phyloP scores from a whole-genome alignment of 2,797 vertebrate species.

The Dermochelys coriacea region DNA sequence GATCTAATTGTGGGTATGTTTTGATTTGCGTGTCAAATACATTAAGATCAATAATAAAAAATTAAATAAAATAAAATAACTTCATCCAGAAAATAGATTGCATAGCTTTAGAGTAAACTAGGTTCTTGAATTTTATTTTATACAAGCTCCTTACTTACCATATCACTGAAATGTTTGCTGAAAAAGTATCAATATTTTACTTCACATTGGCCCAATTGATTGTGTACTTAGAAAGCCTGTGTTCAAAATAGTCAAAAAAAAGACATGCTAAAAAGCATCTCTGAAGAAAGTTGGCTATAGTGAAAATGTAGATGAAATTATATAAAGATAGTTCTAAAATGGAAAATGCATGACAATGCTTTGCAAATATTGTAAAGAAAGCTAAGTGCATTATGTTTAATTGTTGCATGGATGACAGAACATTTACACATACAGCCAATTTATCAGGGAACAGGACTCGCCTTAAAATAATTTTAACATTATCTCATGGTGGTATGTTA shows the following conservation, averaged over 20 bases:
- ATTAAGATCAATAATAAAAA: background rate
- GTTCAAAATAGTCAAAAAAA: conserved; percentile 12
- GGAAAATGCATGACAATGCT: conserved; percentile 36
- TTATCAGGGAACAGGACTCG: conserved; percentile 26
- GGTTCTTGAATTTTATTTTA: background rate
- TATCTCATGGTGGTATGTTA: conserved; percentile 80
- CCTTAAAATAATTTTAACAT: conserved; percentile 71
- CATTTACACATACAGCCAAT: conserved; percentile 9
- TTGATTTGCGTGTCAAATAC: background rate
- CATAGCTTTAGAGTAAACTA: background rate
- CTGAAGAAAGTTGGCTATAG: conserved; percentile 31
- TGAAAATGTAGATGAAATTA: background rate
- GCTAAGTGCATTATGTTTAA: background rate
- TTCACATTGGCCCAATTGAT: conserved; percentile 1
- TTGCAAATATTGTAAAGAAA: conserved; percentile 18
- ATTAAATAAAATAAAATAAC: background rate
- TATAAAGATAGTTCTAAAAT: background rate
- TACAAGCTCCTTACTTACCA: background rate
- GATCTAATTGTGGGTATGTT: background rate
- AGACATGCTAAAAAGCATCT: background rate
- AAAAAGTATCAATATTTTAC: conserved; percentile 13
- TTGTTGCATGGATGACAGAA: conserved; percentile 66
- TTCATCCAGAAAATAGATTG: background rate
- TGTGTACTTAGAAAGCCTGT: conserved; percentile 5
- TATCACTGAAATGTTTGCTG: background rate